Conservation (phyloP, 2,888 invertebrate species). For the Lissocephala sabroskyi region DNA sequence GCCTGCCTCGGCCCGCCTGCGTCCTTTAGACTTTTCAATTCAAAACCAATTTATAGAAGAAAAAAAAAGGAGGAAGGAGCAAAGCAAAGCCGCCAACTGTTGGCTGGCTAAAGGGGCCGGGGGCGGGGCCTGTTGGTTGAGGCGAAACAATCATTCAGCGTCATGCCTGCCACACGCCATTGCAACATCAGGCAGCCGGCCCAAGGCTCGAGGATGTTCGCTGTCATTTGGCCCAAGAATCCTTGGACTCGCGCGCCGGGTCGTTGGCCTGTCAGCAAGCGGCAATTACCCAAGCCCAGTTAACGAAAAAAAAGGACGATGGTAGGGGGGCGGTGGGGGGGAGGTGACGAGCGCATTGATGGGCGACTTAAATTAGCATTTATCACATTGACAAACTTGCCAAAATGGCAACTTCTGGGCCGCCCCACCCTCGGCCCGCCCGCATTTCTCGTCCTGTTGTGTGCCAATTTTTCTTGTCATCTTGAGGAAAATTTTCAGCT, state of each 20-base stretch:
- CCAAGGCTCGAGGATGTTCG: too few species aligned
- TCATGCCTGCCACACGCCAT: constrained; percentile 1
- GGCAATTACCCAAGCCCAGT: constrained; percentile 36
- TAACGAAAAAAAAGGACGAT: constrained; percentile 1
- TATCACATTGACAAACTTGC: constrained; percentile 53
- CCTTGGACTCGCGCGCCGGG: too few species aligned
- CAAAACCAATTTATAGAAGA: constrained; percentile 44
- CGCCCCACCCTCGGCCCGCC: neutral
- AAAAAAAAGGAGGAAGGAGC: neutral
- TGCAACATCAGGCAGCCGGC: neutral
- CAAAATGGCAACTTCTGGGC: neutral
- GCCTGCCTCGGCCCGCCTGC: too few species aligned
- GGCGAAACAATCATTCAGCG: constrained; percentile 5
- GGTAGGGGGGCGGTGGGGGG: neutral
- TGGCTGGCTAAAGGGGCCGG: too few species aligned
- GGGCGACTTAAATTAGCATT: constrained; percentile 64
- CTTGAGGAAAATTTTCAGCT: constrained; percentile 31
- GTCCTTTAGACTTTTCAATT: too few species aligned
- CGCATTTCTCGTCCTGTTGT: constrained; percentile 3
- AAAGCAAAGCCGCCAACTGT: too few species aligned
- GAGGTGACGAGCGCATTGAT: constrained; percentile 23
- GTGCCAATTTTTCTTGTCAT: constrained; percentile 17
- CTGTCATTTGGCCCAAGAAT: too few species aligned
- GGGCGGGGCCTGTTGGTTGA: neutral
- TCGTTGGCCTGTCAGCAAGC: too few species aligned